A percentile compares a stretch with the other conserved stretches of the same genome.
Evolutionary conservation across 2,888 invertebrate genomes (phyloP).

Genomic region (Drosophila austrosaltans): DNA sequence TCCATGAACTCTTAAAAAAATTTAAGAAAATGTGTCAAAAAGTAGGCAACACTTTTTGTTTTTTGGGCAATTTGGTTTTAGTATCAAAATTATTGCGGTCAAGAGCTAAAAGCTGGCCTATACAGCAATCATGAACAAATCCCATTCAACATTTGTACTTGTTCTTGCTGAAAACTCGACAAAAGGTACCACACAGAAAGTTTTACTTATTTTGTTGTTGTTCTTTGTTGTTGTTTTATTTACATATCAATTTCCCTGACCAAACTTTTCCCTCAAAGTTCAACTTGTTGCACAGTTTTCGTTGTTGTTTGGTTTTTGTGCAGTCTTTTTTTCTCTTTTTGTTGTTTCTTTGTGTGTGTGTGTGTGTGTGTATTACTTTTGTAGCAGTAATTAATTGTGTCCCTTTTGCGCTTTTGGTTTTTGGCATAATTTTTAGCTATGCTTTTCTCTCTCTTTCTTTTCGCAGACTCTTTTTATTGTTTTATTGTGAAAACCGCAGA

Average conservation of each 20-base stretch:
- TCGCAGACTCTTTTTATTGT: constrained; percentile 22
- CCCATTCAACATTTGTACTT: not conserved
- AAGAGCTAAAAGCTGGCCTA: not conserved
- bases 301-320: constrained; percentile 32
- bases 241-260: constrained; percentile 55
- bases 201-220: constrained; percentile 10
- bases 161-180: not conserved
- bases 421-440: constrained; percentile 25
- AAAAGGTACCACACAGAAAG: not conserved
- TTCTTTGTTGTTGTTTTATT: constrained; percentile 45
- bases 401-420: constrained; percentile 57
- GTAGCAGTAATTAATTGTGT: constrained; percentile 68
- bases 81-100: too few relatives aligned
- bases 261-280: constrained; percentile 55
- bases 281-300: constrained; percentile 67
- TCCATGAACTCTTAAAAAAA: too few relatives aligned
- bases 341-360: not conserved
- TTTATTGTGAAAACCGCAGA: constrained; percentile 61
- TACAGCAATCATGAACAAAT: not conserved
- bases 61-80: not conserved
- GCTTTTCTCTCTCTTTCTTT: not conserved
- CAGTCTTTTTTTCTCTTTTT: constrained; percentile 17
- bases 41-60: not conserved
- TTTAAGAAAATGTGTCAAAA: too few relatives aligned
- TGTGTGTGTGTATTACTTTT: too few relatives aligned